Percentiles rank a stretch among this genome's conserved stretches.
phyloP scores from a whole-genome alignment of 2,888 invertebrate genomes.

The Proisotoma minuta region DNA sequence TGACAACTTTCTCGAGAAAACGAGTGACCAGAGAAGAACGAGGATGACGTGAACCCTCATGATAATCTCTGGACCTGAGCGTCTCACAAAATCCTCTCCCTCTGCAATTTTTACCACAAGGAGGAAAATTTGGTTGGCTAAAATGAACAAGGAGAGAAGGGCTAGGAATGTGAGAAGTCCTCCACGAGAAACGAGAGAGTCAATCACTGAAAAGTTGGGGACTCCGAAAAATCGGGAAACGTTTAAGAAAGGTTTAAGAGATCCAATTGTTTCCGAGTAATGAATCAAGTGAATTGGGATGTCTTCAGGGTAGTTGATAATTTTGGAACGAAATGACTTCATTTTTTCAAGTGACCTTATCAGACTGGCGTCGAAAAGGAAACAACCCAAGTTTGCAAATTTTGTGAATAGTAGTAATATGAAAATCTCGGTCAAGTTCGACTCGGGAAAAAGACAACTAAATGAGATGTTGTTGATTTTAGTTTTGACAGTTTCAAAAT shows the following conservation, averaged over 20 bases:
- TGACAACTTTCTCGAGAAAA: conserved; percentile 32
- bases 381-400: not conserved
- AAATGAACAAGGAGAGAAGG: conserved; percentile 31
- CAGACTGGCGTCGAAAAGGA: not conserved
- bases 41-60: conserved; percentile 41
- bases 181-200: conserved; percentile 36
- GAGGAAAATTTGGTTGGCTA: conserved; percentile 38
- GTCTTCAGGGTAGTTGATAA: conserved; percentile 38
- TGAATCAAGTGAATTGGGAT: conserved; percentile 42
- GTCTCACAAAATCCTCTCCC: conserved; percentile 40
- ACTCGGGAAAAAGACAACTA: not conserved
- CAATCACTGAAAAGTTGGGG: conserved; percentile 38
- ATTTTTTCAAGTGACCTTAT: conserved; percentile 21
- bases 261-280: conserved; percentile 41
- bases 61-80: conserved; percentile 33
- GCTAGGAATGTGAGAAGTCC: conserved; percentile 33
- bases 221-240: conserved; percentile 39
- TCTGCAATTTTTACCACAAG: conserved; percentile 21
- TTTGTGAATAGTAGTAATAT: too few species aligned
- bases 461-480: too few species aligned
- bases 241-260: conserved; percentile 41
- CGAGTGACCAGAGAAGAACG: conserved; percentile 39
- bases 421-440: not conserved
- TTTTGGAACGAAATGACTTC: conserved; percentile 26
- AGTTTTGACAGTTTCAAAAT: not conserved